Base-by-base conservation (phyloP, 2,113 vertebrate genomes). In the Odobenus rosmarus region DNA sequence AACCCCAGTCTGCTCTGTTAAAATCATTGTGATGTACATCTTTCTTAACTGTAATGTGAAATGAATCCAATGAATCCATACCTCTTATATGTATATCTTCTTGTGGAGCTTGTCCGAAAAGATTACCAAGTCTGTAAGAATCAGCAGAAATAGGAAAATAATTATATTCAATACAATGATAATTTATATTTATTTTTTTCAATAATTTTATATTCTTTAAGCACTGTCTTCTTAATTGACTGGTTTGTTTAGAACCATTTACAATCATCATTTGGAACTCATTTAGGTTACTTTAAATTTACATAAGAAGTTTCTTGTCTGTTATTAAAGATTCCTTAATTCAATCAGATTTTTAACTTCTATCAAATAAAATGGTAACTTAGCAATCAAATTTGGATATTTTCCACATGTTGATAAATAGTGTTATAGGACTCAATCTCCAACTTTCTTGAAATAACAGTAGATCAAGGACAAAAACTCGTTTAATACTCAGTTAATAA, bases 341-440 rank as follows among this genome's bases (percentile, higher is more conserved):
- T 87, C 61, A 88, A 61, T 95, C 96, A 80, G 83, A 91, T 36
- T 28, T 97, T 97, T 92, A 76, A 42, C 94, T 61, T 18, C 1
- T 94, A 94, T 64, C 88, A 96, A 93, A 39, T 96, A 92, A 96
- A 97, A 97, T 62, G 59, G 82, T 97, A 85, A 36, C 92, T 97
- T 88, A 92, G 82, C 53, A 98, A 95, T 80, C 51, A 82, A 96
- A 83, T 53, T 85, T 90, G 67, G 12, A 62, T 51, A 31, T 82
- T 95, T 97, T 36, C 51, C 71, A 82, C 31, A 59, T 67, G 62
- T 93, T 46, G 84, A 87, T 15, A 62, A 89, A 74, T 55, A 79
- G 36, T 85, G 55, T 86, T 93, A 67, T 49, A 77, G 18, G 42
- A 82, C 14, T 69, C 7, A 76, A 42, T 55, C 42, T 64, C 13